A percentile compares a stretch with the other conserved stretches of the same genome.
phyloP scores from a whole-genome alignment of 2,797 vertebrate genomes.

The Periparus ater region DNA sequence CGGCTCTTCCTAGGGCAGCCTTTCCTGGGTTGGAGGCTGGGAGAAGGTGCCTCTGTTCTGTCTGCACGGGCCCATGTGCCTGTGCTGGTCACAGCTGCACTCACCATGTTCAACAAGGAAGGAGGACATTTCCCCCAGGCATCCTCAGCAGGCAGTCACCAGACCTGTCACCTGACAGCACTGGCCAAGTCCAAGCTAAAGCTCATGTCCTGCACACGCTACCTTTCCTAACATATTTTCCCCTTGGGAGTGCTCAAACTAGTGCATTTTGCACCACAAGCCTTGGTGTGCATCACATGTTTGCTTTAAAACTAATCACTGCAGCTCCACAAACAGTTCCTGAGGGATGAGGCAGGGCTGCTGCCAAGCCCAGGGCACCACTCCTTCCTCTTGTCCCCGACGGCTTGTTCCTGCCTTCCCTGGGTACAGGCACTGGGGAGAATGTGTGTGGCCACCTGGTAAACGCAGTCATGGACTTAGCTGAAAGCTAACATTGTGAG shows the following conservation, averaged over 20 bases:
- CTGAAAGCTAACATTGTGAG: background rate
- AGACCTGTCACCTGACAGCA: background rate
- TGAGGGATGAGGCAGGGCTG: background rate
- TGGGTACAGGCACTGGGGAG: background rate
- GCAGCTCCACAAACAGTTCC: background rate
- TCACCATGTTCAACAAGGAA: background rate
- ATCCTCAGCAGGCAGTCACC: background rate
- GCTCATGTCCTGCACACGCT: fast-evolving
- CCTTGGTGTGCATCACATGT: background rate
- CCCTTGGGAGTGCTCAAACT: background rate
- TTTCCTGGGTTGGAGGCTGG: background rate
- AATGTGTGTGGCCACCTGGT: background rate
- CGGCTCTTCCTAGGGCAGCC: background rate
- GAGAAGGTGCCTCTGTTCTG: background rate
- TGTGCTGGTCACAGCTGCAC: background rate
- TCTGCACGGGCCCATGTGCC: background rate
- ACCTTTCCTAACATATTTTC: background rate
- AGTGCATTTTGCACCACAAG: background rate
- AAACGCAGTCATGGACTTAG: background rate
- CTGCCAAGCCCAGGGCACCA: background rate
- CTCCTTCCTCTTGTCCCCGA: background rate
- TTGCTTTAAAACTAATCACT: background rate
- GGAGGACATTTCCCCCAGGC: background rate
- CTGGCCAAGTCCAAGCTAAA: background rate
- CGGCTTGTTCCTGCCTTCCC: background rate